Percentiles rank a stretch among this genome's conserved stretches.
phyloP scores from a whole-genome alignment of 1,140 invertebrate genomes.

The Drosophila asahinai region DNA sequence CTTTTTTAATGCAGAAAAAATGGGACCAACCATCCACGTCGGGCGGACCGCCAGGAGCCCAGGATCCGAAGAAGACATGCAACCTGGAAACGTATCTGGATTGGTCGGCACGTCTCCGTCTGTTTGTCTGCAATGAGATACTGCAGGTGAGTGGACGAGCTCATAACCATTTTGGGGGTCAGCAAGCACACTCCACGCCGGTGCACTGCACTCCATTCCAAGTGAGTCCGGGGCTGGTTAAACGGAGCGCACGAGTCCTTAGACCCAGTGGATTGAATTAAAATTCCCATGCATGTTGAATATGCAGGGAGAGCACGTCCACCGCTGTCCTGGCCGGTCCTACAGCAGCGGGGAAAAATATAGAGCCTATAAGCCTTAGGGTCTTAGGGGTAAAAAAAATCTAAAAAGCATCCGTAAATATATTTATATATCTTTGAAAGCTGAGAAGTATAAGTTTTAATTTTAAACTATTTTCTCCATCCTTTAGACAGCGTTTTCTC shows the following conservation, averaged over 20 bases:
- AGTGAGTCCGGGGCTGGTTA: conserved; percentile 25
- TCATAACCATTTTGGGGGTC: conserved; percentile 39
- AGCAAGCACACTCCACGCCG: background rate
- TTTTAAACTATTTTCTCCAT: too few species aligned
- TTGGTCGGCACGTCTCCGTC: conserved; percentile 82
- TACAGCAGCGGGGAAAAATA: conserved; percentile 1
- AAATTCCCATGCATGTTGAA: conserved; percentile 67
- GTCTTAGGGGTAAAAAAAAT: too few species aligned
- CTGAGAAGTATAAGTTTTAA: background rate
- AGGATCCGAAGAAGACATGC: conserved; percentile 84
- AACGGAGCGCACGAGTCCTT: conserved; percentile 63
- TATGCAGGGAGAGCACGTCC: conserved; percentile 52
- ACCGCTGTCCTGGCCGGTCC: background rate
- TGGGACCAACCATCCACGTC: conserved; percentile 78
- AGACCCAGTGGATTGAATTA: conserved; percentile 70
- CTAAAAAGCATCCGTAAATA: background rate
- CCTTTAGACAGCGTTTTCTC: background rate
- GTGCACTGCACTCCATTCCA: background rate
- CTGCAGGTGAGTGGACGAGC: conserved; percentile 73
- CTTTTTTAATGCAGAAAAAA: conserved; percentile 67
- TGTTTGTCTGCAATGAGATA: conserved; percentile 84
- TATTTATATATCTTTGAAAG: background rate
- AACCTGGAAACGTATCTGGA: conserved; percentile 84
- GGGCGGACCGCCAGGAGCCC: conserved; percentile 69
- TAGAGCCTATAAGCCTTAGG: background rate